Base-by-base conservation (phyloP, 2,797 vertebrate species). In the Dryobates pubescens region DNA sequence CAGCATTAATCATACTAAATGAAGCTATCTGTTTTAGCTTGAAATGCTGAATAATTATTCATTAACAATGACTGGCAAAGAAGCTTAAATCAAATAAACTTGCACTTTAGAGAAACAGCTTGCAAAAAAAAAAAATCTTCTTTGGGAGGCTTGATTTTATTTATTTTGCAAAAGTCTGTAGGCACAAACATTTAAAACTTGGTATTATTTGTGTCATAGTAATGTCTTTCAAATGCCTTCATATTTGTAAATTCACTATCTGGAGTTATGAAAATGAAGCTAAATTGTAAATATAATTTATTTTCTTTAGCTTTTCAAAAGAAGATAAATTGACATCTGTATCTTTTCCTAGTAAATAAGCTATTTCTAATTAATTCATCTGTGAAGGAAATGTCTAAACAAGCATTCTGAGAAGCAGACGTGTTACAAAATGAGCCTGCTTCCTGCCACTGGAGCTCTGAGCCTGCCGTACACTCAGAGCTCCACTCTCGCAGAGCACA, bases 1-100 rank as follows among this genome's bases (percentile, higher is more conserved):
- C 91, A 95, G 90, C 87, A 95, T 97, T 96, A 97, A 97, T 97
- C 96, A 97, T 29, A 90, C 88, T 95, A 91, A 95, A 95, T 92
- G 89, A 90, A 92, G 57, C 93, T 94, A 94, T 95, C 92, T 85
- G 76, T 92, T 93, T 94, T 85, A 92, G 74, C 82, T 87, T 94
- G 89, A 95, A 96, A 95, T 92, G 63, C 81, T 82, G 79, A 95
- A 96, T 96, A 97, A 96, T 97, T 96, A 95, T 92, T 96, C 94
- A 97, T 97, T 97, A 97, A 93, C 84, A 91, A 47, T 82, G 72
- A 96, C 54, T 84, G 67, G 54, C n/a, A 32, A 93, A 91, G 93
- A 74, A 95, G 84, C 72, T 92, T 95, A 96, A 96, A 97, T 95
- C 76, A 96, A 97, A 96, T 96, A 95, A 96, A 95, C 92, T 82